Conservation (phyloP, 2,797 vertebrate genomes). For the Crocodylus rhombifer region DNA sequence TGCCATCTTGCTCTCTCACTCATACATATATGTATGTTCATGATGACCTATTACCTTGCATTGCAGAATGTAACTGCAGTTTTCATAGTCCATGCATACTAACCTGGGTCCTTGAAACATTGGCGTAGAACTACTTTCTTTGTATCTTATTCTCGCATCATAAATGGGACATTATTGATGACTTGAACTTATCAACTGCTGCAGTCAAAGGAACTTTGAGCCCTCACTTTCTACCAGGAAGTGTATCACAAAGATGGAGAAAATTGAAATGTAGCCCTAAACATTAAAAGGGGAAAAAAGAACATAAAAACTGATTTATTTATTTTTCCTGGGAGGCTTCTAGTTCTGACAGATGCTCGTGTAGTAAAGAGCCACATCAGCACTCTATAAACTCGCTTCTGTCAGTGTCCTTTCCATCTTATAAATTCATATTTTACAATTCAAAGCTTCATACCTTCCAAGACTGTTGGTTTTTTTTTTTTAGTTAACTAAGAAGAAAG, state of each 20-base stretch:
- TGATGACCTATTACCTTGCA: accelerated
- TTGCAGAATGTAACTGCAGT: not conserved
- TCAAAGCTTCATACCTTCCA: constrained; percentile 7
- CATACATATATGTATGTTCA: not conserved
- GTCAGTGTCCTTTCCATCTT: not conserved
- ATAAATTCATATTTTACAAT: not conserved
- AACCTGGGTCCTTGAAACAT: not conserved
- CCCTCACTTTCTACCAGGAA: not conserved
- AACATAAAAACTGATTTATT: not conserved
- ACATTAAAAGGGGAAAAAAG: not conserved
- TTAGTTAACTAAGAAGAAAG: not conserved
- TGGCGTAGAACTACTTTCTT: not conserved
- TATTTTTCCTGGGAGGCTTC: accelerated
- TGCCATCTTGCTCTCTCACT: accelerated
- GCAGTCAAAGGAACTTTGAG: not conserved
- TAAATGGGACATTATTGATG: not conserved
- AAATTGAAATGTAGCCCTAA: not conserved
- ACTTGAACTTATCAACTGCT: not conserved
- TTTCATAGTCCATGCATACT: not conserved
- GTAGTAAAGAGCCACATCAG: not conserved
- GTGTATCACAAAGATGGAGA: not conserved
- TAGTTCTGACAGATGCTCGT: not conserved
- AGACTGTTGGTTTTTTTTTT: not conserved
- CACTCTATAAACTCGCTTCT: not conserved
- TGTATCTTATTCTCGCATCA: accelerated